Percentiles rank a stretch among this genome's conserved stretches.
Evolutionary conservation across 1,140 invertebrate genomes (phyloP).

Genomic region (Dufourea novaeangliae): DNA sequence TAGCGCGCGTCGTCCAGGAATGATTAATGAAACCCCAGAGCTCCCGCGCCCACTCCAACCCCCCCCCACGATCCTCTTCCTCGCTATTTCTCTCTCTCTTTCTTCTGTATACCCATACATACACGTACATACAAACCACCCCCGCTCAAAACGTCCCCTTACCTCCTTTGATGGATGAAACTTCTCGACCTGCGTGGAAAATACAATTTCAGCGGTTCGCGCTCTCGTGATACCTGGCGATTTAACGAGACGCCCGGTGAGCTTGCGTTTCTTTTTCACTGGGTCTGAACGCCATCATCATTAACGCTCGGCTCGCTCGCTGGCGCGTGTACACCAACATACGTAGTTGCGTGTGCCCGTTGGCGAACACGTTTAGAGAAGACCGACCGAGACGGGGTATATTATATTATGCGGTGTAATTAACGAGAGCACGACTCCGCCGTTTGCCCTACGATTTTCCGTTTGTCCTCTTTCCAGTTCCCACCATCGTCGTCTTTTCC

Average conservation of each 20-base stretch:
- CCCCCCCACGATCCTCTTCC: no score
- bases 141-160: neutral
- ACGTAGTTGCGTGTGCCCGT: slow-evolving; percentile 4
- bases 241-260: slow-evolving; percentile 45
- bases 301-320: slow-evolving; percentile 40
- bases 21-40: slow-evolving; percentile 58
- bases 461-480: slow-evolving; percentile 32
- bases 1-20: slow-evolving; percentile 18
- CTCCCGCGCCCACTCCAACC: no score
- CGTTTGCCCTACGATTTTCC: slow-evolving; percentile 31
- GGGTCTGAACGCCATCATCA: slow-evolving; percentile 26
- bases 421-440: slow-evolving; percentile 38
- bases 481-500: slow-evolving; percentile 3
- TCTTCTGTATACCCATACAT: neutral
- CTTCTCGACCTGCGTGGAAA: slow-evolving; percentile 46
- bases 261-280: slow-evolving; percentile 31
- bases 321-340: slow-evolving; percentile 16
- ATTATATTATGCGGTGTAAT: slow-evolving; percentile 51
- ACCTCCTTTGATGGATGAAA: slow-evolving; percentile 50
- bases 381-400: slow-evolving; percentile 14
- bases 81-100: neutral
- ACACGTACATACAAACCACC: no score
- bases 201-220: slow-evolving; percentile 40
- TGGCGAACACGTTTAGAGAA: slow-evolving; percentile 18
- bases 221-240: slow-evolving; percentile 39